These are phyloP conservation scores for Rhagonycha lutea DNA, from an alignment of 2,888 invertebrate species.

Conservation along the genomic window DNA sequence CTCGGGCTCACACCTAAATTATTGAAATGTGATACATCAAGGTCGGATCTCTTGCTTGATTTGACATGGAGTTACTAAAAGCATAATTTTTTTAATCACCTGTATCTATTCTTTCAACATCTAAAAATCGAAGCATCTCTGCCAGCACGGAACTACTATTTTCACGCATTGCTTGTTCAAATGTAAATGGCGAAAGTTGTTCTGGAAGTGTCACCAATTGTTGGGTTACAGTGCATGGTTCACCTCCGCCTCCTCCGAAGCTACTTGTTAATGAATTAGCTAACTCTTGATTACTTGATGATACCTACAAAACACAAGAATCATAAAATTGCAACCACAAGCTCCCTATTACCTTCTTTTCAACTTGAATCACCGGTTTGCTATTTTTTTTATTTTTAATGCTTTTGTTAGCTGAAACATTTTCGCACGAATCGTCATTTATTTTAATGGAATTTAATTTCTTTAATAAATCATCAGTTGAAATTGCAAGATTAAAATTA, in stretches of 20 bases:
- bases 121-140: conserved; percentile 44
- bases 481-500: neutral
- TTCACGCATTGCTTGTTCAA: conserved; percentile 47
- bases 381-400: neutral
- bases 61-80: neutral
- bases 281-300: neutral
- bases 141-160: conserved; percentile 45
- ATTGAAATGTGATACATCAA: neutral
- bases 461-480: neutral
- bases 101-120: conserved; percentile 39
- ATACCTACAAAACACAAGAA: neutral
- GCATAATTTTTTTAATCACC: conserved; percentile 30
- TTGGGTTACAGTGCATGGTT: conserved; percentile 22
- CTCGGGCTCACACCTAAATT: neutral
- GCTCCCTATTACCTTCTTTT: neutral
- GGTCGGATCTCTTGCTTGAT: neutral
- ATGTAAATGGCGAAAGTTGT: conserved; percentile 49
- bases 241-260: conserved; percentile 33
- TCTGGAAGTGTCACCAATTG: conserved; percentile 15
- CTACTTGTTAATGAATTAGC: neutral
- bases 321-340: neutral
- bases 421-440: neutral
- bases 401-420: neutral
- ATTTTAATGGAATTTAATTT: neutral
- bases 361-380: neutral